Evolutionary conservation across 2,888 invertebrate species (phyloP), one percentile per base, ranked within the genome.

Genomic region (Dascillus cervinus): DNA sequence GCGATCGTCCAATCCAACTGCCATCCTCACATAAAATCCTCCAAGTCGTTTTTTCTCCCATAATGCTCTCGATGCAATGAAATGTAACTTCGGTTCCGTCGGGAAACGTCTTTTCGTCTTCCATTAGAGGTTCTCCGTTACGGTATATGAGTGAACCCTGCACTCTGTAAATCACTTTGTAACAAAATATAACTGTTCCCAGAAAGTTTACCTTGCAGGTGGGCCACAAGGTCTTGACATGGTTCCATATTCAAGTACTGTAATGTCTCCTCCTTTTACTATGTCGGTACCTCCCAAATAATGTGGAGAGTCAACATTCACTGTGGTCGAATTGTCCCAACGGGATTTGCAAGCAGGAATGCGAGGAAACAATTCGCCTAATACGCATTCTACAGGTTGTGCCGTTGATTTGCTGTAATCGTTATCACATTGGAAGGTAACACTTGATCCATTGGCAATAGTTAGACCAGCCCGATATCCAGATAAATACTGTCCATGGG

Each of bases 21-120:
- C 88, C 88, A 49, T 87, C 82, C 55, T 87, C 85, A 50, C 88
- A 89, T 32, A 82, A 77, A 12, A 88, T 79, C 47, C 82, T 82
- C 89, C 89, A 89, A 0, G 85, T 83, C 13, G 80, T 82, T 53
- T 81, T 79, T 63, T 86, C 86, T 0, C 83, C 84, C 68, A 84
- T 82, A 22, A 82, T 79, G 41, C 81, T 82, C 1, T 82, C 81
- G 44, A 86, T 84, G 57, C 89, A 89, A 49, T 82, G 78, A 61
- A 87, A 89, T 3, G 81, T 82, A 28, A 88, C 82, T 64, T 87
- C 84, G 0, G 85, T 83, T 1, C 85, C 84, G 50, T 86, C 84
- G 3, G 86, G 82, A 55, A 84, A 87, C 3, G 73, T 75, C 30
- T 77, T 76, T 43, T 79, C 58, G 2, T 77, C 75, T 3, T 76